A percentile compares a stretch with the other conserved stretches of the same genome.
phyloP scores from a whole-genome alignment of 2,888 invertebrate species.

The Unio delphinus region DNA sequence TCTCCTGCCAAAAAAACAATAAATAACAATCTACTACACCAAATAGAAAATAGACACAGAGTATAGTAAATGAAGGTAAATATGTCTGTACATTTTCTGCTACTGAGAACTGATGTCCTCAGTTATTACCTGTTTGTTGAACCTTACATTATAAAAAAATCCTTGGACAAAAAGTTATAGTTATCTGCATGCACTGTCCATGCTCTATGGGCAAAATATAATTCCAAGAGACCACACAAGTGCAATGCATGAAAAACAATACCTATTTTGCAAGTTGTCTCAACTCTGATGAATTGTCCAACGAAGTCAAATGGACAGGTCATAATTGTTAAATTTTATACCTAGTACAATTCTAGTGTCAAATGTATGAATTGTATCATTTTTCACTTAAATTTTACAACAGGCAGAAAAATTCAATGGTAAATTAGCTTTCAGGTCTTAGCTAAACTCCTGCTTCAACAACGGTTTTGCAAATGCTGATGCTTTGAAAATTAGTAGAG shows the following conservation, averaged over 20 bases:
- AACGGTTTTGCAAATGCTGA: no score
- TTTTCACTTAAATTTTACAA: no score
- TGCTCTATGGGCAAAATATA: background rate
- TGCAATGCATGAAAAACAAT: background rate
- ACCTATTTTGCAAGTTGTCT: background rate
- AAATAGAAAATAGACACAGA: background rate
- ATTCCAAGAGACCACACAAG: background rate
- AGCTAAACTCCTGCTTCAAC: no score
- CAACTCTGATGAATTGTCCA: no score
- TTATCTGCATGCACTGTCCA: no score
- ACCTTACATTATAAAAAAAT: slow-evolving; percentile 3
- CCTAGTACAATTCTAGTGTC: no score
- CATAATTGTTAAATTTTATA: no score
- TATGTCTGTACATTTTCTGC: background rate
- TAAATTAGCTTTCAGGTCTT: no score
- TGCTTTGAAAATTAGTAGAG: no score
- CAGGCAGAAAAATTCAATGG: no score
- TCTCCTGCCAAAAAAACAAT: slow-evolving; percentile 38
- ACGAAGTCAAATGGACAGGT: no score
- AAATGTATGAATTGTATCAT: no score
- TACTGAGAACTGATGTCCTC: background rate
- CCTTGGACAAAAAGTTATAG: background rate
- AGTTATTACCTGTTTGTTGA: background rate
- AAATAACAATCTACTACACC: background rate
- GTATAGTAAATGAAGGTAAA: background rate